These are phyloP conservation scores for Atopsyche davidsoni DNA, from an alignment of 1,140 invertebrate species.

Conservation along the genomic window DNA sequence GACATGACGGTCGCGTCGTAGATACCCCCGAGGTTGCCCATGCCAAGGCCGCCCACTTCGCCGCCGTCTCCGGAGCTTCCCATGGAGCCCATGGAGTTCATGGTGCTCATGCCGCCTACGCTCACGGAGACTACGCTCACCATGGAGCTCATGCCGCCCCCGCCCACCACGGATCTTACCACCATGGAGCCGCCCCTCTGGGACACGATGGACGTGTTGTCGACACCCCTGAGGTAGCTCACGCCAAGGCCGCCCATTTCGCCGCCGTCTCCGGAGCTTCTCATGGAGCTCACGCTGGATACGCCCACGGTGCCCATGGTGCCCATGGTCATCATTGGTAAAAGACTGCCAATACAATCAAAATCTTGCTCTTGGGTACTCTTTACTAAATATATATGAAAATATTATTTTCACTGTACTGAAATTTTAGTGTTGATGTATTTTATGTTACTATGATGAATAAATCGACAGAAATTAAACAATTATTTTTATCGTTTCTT, in stretches of 20 bases:
- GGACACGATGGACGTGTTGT: constrained; percentile 34
- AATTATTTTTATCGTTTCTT: too few relatives aligned
- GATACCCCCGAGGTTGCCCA: constrained; percentile 45
- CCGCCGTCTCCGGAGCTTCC: constrained; percentile 30
- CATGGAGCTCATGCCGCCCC: constrained; percentile 5
- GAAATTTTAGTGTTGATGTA: too few relatives aligned
- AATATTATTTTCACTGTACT: too few relatives aligned
- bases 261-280: constrained; percentile 31
- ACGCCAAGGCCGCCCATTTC: constrained; percentile 43
- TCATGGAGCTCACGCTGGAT: constrained; percentile 2
- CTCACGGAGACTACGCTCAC: too few relatives aligned
- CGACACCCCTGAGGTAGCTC: constrained; percentile 48
- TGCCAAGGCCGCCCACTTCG: constrained; percentile 39
- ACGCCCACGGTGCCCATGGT: constrained; percentile 38
- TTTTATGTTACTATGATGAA: too few relatives aligned
- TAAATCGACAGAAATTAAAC: too few relatives aligned
- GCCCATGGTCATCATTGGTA: too few relatives aligned
- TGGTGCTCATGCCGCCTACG: too few relatives aligned
- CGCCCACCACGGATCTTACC: constrained; percentile 11
- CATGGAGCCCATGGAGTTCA: constrained; percentile 3
- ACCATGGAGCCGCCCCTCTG: constrained; percentile 22
- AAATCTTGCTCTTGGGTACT: too few relatives aligned
- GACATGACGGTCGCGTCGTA: constrained; percentile 35
- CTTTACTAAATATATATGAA: too few relatives aligned
- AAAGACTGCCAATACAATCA: too few relatives aligned